Percentiles rank a stretch among this genome's conserved stretches.
phyloP scores from a whole-genome alignment of 2,113 vertebrate genomes.

The Ornithorhynchus anatinus region DNA sequence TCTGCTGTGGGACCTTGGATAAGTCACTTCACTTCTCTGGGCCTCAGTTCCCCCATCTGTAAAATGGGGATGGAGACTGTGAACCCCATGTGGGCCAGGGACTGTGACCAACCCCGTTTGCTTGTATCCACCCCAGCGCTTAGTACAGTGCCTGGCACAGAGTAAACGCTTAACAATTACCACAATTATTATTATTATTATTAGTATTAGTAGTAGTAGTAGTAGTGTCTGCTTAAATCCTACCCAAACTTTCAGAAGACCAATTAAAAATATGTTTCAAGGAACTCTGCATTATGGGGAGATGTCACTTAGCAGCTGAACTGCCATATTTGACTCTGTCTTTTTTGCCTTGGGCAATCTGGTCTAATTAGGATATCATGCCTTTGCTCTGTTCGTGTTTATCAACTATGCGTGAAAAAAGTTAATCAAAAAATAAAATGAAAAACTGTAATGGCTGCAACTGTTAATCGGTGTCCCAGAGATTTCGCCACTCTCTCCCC shows the following conservation, averaged over 20 bases:
- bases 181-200: too few relatives aligned
- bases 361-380: constrained; percentile 51
- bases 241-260: constrained; percentile 29
- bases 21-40: too few relatives aligned
- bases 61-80: too few relatives aligned
- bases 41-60: too few relatives aligned
- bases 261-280: constrained; percentile 42
- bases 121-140: too few relatives aligned
- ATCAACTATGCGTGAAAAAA: constrained; percentile 48
- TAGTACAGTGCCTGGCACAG: too few relatives aligned
- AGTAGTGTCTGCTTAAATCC: too few relatives aligned
- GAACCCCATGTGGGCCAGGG: too few relatives aligned
- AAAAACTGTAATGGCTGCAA: constrained; percentile 30
- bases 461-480: constrained; percentile 21
- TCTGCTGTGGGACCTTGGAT: too few relatives aligned
- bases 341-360: constrained; percentile 36
- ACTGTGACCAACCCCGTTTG: too few relatives aligned
- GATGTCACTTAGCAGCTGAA: constrained; percentile 40
- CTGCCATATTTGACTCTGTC: constrained; percentile 24
- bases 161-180: too few relatives aligned
- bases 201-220: too few relatives aligned
- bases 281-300: constrained; percentile 25
- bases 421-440: constrained; percentile 62
- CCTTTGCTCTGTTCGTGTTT: constrained; percentile 51
- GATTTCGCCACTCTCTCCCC: constrained; percentile 15